A percentile compares a stretch with the other conserved stretches of the same genome.
Conservation (phyloP, 2,888 invertebrate species). For the Poecilus cupreus region DNA sequence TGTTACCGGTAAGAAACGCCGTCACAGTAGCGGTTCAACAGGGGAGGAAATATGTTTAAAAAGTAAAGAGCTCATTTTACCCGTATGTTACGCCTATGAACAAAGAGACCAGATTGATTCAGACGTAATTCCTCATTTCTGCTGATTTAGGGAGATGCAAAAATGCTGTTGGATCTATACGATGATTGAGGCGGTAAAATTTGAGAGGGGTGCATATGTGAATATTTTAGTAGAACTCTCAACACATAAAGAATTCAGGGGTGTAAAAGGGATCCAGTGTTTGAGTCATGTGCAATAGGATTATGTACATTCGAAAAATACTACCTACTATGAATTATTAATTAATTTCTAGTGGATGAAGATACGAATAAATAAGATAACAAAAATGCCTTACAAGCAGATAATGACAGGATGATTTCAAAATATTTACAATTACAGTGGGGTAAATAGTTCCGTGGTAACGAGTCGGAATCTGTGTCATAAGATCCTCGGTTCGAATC, state of each 20-base stretch:
- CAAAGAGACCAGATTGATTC: conserved; percentile 16
- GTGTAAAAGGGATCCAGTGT: conserved; percentile 11
- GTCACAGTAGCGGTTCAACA: neutral
- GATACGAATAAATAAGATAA: too few relatives aligned
- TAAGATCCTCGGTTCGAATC: too few relatives aligned
- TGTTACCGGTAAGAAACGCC: neutral
- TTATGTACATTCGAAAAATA: neutral
- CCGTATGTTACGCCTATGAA: neutral
- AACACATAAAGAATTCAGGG: conserved; percentile 10
- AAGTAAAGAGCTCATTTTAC: neutral
- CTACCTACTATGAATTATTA: too few relatives aligned
- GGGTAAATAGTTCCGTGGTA: too few relatives aligned
- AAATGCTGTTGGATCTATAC: conserved; percentile 2
- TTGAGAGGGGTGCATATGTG: conserved; percentile 19
- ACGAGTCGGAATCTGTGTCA: too few relatives aligned
- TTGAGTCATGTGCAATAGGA: neutral
- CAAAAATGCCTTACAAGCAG: too few relatives aligned
- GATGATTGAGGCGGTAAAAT: conserved; percentile 24
- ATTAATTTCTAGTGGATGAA: neutral
- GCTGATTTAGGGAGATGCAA: neutral
- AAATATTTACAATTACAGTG: too few relatives aligned
- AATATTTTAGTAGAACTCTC: neutral
- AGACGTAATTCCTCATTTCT: conserved; percentile 15
- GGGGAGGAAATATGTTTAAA: neutral
- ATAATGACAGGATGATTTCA: too few relatives aligned